Base-by-base conservation (phyloP, 2,888 invertebrate genomes). In the Mallateleia sp. region DNA sequence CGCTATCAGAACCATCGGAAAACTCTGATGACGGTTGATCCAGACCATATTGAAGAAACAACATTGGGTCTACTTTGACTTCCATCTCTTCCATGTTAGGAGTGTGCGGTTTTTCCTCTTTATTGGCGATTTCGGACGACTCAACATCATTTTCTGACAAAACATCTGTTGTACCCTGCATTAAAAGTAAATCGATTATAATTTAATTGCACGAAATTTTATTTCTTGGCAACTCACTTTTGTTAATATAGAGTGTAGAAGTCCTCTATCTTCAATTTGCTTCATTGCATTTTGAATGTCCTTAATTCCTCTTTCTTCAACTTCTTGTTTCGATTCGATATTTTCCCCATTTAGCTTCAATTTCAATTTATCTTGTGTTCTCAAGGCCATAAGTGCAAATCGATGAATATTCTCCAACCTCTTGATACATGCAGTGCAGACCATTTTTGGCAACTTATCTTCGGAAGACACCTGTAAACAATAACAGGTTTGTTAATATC, bases 41-140 rank as follows among this genome's bases (percentile, higher is more conserved):
- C 84, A 96, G 95, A 89, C 96, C 94, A 71, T 95, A 96, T 90
- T 97, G 96, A 58, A 97, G 94, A 90, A 97, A 96, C 93, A 97
- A 95, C 97, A 97, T 97, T 5, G 97, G 97, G 93, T 97, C 97
- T 0, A 97, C 96, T 92, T 96, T 96, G 0, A 97, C 96, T 95
- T 97, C 97, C 96, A 97, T 96, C 95, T 97, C 96, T 69, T 95
- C 95, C 88, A 91, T 95, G 60, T 91, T 93, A n/a, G 93, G 89
- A 50, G 91, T 88, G 62, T 91, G 88, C 60, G 87, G 85, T 71
- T 91, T 91, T 42, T 93, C 93, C 20, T 92, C 91, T 71, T 92
- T 92, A 0, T 81, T 83, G 22, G 88, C 42, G 25, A 69, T 56
- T 54, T 89, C 87, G n/a, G 88, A 83, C 66, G 90, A 82, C 88